A percentile compares a stretch with the other conserved stretches of the same genome.
phyloP scores from a whole-genome alignment of 2,888 invertebrate genomes.

The Heliothis peltigera region DNA sequence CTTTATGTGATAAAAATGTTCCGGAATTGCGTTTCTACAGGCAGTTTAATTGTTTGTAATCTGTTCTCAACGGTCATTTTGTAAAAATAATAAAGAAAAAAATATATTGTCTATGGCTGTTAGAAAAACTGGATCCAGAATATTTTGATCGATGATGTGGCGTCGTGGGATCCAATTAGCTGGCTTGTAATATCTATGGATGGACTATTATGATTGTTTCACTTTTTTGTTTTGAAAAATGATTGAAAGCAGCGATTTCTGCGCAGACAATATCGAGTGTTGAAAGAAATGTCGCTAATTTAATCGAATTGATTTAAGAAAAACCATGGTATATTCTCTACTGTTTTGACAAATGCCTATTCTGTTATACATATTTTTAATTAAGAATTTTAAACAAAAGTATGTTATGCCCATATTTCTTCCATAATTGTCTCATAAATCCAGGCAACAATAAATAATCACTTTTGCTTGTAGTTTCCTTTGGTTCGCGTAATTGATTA shows the following conservation, averaged over 20 bases:
- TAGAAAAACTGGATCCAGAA: slow-evolving; percentile 48
- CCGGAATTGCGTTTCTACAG: slow-evolving; percentile 17
- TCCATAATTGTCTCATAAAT: slow-evolving; percentile 23
- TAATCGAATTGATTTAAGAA: background rate
- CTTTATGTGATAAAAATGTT: slow-evolving; percentile 23
- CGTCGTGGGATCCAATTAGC: slow-evolving; percentile 63
- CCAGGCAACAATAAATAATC: slow-evolving; percentile 10
- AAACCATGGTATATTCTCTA: background rate
- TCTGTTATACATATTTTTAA: no score
- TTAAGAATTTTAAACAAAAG: no score
- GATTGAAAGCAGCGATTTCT: slow-evolving; percentile 44
- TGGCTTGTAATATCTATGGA: slow-evolving; percentile 46
- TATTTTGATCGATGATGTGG: slow-evolving; percentile 56
- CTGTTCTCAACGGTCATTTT: slow-evolving; percentile 46
- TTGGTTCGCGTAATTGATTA: slow-evolving; percentile 6
- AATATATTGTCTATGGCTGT: slow-evolving; percentile 29
- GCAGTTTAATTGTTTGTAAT: slow-evolving; percentile 36
- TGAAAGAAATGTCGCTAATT: background rate
- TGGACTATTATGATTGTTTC: slow-evolving; percentile 48
- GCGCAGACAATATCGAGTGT: slow-evolving; percentile 5
- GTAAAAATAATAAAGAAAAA: slow-evolving; percentile 37
- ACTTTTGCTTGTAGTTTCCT: slow-evolving; percentile 11
- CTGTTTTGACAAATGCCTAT: no score
- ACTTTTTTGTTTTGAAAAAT: slow-evolving; percentile 39
- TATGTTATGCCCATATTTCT: background rate